phyloP scores from a whole-genome alignment of 1,140 invertebrate species.

The Heliconius nattereri region DNA sequence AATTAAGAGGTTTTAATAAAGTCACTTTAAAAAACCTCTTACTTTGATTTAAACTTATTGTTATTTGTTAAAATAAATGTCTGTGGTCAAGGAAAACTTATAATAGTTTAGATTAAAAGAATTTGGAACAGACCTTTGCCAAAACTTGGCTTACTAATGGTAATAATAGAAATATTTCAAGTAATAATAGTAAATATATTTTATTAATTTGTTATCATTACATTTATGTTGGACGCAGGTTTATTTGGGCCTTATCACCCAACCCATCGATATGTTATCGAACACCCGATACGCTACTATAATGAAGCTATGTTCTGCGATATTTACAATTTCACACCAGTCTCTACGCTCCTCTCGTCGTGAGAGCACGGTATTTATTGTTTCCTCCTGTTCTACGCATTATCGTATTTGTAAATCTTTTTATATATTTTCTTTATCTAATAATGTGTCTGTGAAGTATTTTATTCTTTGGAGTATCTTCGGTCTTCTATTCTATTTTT shows the following conservation, averaged over 20 bases:
- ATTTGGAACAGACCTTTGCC: no score
- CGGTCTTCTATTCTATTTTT: no score
- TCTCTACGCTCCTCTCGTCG: neutral
- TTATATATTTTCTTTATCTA: neutral
- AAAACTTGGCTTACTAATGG: no score
- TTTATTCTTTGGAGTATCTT: neutral
- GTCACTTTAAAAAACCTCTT: no score
- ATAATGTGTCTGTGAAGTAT: neutral
- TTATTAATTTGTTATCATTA: neutral
- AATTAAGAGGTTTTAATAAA: no score
- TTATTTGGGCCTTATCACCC: neutral
- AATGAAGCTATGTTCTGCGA: neutral
- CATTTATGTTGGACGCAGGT: neutral
- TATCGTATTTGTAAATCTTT: neutral
- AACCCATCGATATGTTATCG: neutral
- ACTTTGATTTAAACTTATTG: no score
- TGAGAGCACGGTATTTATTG: neutral
- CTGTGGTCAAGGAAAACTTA: no score
- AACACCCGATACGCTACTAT: neutral
- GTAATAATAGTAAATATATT: neutral
- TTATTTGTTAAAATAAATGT: no score
- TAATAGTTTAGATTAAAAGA: no score
- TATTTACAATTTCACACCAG: slow-evolving; percentile 4
- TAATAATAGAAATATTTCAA: no score
- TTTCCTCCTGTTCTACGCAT: neutral